Base-by-base conservation (phyloP, 1,140 invertebrate genomes). In the Drosophila nannoptera region DNA sequence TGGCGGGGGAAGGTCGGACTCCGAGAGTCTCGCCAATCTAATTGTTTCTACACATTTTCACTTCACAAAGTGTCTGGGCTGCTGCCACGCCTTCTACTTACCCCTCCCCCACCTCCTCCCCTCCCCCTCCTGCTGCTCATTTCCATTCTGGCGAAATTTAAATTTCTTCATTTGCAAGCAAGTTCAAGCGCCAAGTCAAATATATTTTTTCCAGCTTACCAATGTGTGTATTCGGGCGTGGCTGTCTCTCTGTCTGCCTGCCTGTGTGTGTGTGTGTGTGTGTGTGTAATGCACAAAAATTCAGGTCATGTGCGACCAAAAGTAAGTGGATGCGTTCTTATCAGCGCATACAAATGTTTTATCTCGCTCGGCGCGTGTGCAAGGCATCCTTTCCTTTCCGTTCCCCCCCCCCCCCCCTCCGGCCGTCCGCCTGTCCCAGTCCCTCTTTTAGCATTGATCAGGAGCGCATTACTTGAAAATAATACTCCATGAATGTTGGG, bases 281-380 rank as follows among this genome's bases (percentile, higher is more conserved):
- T 40, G 33, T 67, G 36, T 58, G 58, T 43, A 64, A 14, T 53
- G 22, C 48, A 70, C 54, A 61, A 83, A 76, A 76, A 84, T 84
- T 84, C 80, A 84, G 73, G 80, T 84, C 80, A 84, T 84, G 80
- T 84, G 73, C 80, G 80, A 84, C 76, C 76, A 80, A 84, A 84
- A 84, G 80, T 84, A 84, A 84, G 80, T 84, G 80, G 80, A 84
- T 84, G 80, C 80, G 80, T 77, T 84, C 80, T 84, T 84, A 84
- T 84, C 80, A 84, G 80, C 77, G 80, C 80, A 84, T 84, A 84
- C 80, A 84, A 84, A 84, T 84, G 80, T 84, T 84, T 84, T 84
- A 84, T 84, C 80, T 84, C 65, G 73, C 56, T 69, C 64, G 73
- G 73, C 76, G 80, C 80, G 78, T 82, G 78, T 82, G 78, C 78